Percentiles rank a stretch among this genome's conserved stretches.
phyloP scores from a whole-genome alignment of 2,797 vertebrate species.

The Gymnoscopelus microlampas region DNA sequence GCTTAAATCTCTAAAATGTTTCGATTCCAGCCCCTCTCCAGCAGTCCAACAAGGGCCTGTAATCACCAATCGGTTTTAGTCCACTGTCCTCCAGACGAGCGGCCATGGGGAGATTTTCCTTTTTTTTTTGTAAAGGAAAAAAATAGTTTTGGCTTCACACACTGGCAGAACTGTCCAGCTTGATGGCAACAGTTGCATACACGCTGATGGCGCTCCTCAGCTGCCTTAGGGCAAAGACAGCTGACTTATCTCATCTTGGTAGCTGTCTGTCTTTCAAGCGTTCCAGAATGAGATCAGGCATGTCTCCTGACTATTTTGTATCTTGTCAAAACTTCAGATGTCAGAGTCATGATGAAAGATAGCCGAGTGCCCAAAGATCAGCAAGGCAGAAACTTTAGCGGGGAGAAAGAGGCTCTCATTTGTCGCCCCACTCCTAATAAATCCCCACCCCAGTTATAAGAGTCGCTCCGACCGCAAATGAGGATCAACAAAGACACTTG shows the following conservation, averaged over 20 bases:
- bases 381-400: neutral
- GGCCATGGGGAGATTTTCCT: conserved; percentile 12
- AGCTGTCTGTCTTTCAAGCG: conserved; percentile 54
- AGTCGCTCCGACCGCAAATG: neutral
- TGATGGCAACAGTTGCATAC: conserved; percentile 43
- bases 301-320: conserved; percentile 62
- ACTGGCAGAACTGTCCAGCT: conserved; percentile 28
- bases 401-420: neutral
- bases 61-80: neutral
- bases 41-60: too few relatives aligned
- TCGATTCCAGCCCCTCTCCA: too few relatives aligned
- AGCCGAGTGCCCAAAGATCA: conserved; percentile 19
- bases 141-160: conserved; percentile 15
- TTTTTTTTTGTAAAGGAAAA: conserved; percentile 41
- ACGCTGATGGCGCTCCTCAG: conserved; percentile 30
- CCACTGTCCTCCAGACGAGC: conserved; percentile 11
- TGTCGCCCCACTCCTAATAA: neutral
- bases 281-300: conserved; percentile 54
- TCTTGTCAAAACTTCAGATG: conserved; percentile 57
- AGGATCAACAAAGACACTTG: neutral
- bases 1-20: too few relatives aligned
- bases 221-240: conserved; percentile 48
- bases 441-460: too few relatives aligned
- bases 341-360: conserved; percentile 45
- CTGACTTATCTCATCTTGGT: conserved; percentile 59